These are phyloP conservation scores for Pseudochirops corinnae DNA, from an alignment of 2,797 vertebrate species.

Conservation along the genomic window DNA sequence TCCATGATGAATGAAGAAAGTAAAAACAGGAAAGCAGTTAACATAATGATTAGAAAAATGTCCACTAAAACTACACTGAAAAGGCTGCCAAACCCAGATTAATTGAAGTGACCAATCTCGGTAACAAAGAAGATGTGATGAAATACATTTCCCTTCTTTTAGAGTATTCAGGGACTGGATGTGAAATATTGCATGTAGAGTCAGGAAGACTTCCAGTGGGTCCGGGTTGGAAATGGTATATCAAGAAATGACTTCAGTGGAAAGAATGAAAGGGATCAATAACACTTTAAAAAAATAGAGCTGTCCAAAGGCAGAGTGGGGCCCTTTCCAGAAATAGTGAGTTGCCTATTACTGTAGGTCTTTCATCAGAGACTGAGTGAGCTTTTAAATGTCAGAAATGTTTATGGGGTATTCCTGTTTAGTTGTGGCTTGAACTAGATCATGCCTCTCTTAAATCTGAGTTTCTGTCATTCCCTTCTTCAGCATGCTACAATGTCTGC, in stretches of 20 bases:
- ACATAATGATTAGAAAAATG: not conserved
- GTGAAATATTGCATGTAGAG: not conserved
- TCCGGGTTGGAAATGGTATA: not conserved
- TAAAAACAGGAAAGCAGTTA: not conserved
- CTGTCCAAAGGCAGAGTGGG: not conserved
- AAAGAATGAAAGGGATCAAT: not conserved
- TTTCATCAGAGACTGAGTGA: not conserved
- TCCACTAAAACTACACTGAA: not conserved
- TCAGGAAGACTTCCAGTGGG: not conserved
- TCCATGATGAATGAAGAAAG: not conserved
- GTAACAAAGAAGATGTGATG: not conserved
- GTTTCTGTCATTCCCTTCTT: not conserved
- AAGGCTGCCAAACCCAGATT: not conserved
- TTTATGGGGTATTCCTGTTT: not conserved
- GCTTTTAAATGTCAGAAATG: not conserved
- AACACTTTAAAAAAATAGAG: not conserved
- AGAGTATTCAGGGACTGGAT: not conserved
- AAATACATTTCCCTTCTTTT: not conserved
- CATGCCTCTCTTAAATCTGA: not conserved
- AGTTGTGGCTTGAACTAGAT: not conserved
- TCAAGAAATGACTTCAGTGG: not conserved
- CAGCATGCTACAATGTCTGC: not conserved
- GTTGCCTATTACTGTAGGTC: not conserved
- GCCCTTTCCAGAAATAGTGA: not conserved
- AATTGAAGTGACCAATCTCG: not conserved